phyloP scores from a whole-genome alignment of 2,888 invertebrate species.

The Mesopsocus fuscifrons region DNA sequence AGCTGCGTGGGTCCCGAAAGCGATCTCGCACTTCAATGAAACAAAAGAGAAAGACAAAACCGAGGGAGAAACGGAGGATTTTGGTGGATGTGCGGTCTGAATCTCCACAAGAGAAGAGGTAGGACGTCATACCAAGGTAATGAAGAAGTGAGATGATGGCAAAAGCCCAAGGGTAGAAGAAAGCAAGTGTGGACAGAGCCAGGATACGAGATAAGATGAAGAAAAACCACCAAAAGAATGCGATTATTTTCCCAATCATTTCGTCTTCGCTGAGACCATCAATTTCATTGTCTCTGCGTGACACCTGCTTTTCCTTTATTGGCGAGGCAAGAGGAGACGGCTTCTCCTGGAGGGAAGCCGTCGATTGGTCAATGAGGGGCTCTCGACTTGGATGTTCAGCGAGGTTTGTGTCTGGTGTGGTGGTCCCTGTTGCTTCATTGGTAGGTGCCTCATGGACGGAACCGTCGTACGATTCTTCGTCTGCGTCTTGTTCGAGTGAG shows the following conservation, averaged over 20 bases:
- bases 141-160: constrained; percentile 36
- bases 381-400: constrained; percentile 15
- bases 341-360: constrained; percentile 9
- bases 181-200: constrained; percentile 45
- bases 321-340: constrained; percentile 19
- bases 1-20: constrained; percentile 49
- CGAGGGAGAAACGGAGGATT: constrained; percentile 45
- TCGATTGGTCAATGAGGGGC: background rate
- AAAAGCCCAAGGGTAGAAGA: constrained; percentile 34
- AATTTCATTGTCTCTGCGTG: constrained; percentile 32
- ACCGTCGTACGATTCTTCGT: constrained; percentile 12
- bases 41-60: constrained; percentile 53
- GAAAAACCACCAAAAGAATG: constrained; percentile 58
- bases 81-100: constrained; percentile 20
- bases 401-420: constrained; percentile 17
- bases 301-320: constrained; percentile 21
- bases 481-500: background rate
- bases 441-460: background rate
- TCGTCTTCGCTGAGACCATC: constrained; percentile 58
- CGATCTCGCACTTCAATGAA: constrained; percentile 61
- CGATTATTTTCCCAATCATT: constrained; percentile 42
- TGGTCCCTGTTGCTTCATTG: constrained; percentile 14
- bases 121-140: constrained; percentile 41
- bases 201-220: constrained; percentile 53
- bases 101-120: constrained; percentile 43